Conservation (phyloP, 2,113 vertebrate genomes). For the Suricata suricatta region DNA sequence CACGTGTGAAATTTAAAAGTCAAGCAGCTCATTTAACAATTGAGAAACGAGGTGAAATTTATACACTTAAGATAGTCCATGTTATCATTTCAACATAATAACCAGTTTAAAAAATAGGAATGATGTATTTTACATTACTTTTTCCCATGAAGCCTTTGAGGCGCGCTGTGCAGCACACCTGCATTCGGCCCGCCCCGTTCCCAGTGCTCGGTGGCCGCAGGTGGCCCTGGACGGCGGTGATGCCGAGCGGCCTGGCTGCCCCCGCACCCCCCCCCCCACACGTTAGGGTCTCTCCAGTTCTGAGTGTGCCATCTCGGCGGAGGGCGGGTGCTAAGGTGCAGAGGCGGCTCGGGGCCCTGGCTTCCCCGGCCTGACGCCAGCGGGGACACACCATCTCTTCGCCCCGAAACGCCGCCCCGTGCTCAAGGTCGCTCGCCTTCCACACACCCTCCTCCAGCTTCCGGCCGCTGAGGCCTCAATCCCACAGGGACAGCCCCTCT, state of each 20-base stretch:
- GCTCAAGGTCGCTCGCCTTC: background rate
- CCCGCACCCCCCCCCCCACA: background rate
- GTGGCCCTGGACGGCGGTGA: background rate
- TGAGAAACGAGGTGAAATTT: too few relatives aligned
- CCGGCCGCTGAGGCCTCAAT: background rate
- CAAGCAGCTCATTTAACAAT: background rate
- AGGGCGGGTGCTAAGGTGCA: background rate
- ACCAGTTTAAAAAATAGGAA: too few relatives aligned
- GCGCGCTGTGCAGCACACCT: background rate
- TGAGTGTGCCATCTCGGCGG: background rate
- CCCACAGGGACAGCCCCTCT: too few relatives aligned
- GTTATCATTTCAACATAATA: background rate
- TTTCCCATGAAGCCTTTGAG: too few relatives aligned
- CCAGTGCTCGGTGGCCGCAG: background rate
- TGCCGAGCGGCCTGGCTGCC: background rate
- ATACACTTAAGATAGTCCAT: too few relatives aligned
- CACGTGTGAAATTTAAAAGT: background rate
- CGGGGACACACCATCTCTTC: background rate
- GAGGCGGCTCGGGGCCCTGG: background rate
- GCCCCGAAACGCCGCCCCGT: background rate
- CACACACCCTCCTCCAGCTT: background rate
- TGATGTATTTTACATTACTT: too few relatives aligned
- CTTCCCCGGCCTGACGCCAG: background rate
- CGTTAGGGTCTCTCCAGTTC: background rate
- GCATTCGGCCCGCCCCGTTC: background rate